Evolutionary conservation across 1,140 invertebrate genomes (phyloP).

Genomic region (Metopolophium dirhodum): DNA sequence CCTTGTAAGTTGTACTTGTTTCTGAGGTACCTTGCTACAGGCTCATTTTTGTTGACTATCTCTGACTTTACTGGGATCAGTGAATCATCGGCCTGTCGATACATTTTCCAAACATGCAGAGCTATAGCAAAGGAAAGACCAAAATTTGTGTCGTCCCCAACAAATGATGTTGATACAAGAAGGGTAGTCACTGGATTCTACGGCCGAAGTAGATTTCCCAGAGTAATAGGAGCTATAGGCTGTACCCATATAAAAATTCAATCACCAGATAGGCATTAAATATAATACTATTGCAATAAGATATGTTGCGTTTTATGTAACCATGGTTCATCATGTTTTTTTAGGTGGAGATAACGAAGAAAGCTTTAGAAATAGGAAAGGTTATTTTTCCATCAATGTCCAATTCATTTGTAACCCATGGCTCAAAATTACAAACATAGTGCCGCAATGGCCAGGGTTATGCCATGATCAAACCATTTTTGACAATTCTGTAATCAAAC

Average conservation of each 20-base stretch:
- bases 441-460: neutral
- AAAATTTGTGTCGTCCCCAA: too few species aligned
- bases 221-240: constrained; percentile 63
- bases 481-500: neutral
- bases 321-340: neutral
- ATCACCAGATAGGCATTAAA: constrained; percentile 58
- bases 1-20: too few species aligned
- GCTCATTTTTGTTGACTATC: too few species aligned
- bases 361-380: neutral
- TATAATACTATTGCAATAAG: neutral
- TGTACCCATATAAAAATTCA: constrained; percentile 63
- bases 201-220: constrained; percentile 62
- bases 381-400: neutral
- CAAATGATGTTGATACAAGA: too few species aligned
- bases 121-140: too few species aligned
- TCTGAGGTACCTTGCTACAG: too few species aligned
- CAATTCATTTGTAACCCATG: neutral
- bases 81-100: too few species aligned
- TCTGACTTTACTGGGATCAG: too few species aligned
- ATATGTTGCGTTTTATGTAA: neutral
- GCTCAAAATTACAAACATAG: neutral
- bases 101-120: too few species aligned
- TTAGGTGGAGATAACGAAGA: neutral
- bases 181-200: too few species aligned
- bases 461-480: too few species aligned